Conservation (phyloP, 1,140 invertebrate species). For the Bombus ignitus region DNA sequence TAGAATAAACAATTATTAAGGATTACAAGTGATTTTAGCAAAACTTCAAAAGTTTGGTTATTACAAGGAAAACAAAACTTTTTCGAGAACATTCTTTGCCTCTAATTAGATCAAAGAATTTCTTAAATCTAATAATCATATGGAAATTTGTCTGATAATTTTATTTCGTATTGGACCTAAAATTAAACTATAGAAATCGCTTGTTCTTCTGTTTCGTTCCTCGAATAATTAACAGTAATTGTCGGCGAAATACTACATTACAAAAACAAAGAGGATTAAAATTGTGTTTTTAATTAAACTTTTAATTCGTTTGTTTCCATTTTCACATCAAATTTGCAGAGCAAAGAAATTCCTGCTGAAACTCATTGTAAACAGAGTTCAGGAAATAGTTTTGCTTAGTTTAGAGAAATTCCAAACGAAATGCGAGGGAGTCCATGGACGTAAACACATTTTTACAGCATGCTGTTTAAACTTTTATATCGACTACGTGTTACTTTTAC, state of each 20-base stretch:
- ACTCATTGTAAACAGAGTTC: not conserved
- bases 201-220: not conserved
- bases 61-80: too few relatives aligned
- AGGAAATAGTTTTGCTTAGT: not conserved
- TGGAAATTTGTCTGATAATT: not conserved
- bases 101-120: too few relatives aligned
- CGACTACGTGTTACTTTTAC: not conserved
- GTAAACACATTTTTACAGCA: not conserved
- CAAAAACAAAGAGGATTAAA: not conserved
- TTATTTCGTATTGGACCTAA: not conserved
- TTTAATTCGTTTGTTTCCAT: not conserved
- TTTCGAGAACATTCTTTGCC: too few relatives aligned
- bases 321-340: not conserved
- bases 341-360: too few relatives aligned
- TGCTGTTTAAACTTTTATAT: not conserved
- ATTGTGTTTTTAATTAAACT: not conserved
- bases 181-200: not conserved
- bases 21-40: too few relatives aligned
- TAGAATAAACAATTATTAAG: too few relatives aligned
- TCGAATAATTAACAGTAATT: not conserved
- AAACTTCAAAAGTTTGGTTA: too few relatives aligned
- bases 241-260: not conserved
- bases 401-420: slow-evolving; percentile 2
- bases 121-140: not conserved
- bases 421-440: not conserved